Evolutionary conservation across 2,113 vertebrate genomes (phyloP).

Genomic region (Tachuris rubrigastra): DNA sequence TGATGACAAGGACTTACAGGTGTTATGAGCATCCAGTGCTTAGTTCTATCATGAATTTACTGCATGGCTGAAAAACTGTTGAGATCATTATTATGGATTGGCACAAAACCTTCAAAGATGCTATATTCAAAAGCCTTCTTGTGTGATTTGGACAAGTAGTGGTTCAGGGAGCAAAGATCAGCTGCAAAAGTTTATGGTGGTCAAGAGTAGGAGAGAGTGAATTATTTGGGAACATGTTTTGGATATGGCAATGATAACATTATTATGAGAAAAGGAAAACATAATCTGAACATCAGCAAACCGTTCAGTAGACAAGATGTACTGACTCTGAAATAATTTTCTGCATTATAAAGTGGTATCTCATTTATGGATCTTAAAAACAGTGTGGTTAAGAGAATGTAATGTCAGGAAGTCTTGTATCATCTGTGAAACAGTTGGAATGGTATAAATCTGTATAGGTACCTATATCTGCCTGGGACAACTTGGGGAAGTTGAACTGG

Average conservation of each 20-base stretch:
- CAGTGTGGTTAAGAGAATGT: fast-evolving
- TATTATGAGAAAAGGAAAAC: not conserved
- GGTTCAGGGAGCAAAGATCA: not conserved
- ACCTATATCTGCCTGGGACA: not conserved
- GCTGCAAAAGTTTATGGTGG: not conserved
- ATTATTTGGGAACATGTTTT: not conserved
- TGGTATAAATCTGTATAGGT: not conserved
- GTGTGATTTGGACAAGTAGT: not conserved
- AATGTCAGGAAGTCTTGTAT: not conserved
- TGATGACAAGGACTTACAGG: not conserved
- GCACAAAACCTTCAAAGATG: not conserved
- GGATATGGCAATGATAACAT: not conserved
- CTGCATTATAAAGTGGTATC: not conserved
- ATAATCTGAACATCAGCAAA: not conserved
- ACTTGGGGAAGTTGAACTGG: not conserved
- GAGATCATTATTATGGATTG: not conserved
- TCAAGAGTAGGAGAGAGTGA: not conserved
- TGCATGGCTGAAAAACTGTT: not conserved
- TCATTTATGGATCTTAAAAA: not conserved
- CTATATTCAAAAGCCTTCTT: not conserved
- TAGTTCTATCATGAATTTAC: not conserved
- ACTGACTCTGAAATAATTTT: not conserved
- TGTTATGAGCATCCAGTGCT: not conserved
- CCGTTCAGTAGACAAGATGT: not conserved
- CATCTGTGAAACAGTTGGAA: not conserved